Evolutionary conservation across 2,797 vertebrate species (phyloP).

Genomic region (Pseudomugil gertrudae): DNA sequence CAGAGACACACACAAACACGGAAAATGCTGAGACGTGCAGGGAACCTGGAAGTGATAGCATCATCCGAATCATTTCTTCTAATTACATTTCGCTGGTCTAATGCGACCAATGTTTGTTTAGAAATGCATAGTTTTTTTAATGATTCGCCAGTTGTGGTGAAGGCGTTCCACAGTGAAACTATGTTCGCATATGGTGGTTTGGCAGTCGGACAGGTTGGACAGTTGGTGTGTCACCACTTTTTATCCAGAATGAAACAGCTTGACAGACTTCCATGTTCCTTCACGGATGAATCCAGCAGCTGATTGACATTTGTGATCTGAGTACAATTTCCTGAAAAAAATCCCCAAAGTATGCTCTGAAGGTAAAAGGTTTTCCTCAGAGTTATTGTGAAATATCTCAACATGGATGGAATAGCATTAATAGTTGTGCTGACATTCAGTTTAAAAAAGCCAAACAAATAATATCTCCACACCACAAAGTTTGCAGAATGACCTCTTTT

Average conservation of each 20-base stretch:
- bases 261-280: neutral
- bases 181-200: neutral
- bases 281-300: neutral
- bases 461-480: neutral
- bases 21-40: neutral
- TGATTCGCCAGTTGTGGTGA: neutral
- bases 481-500: neutral
- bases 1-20: neutral
- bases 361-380: neutral
- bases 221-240: neutral
- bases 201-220: neutral
- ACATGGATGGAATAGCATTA: neutral
- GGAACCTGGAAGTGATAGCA: neutral
- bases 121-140: neutral
- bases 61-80: neutral
- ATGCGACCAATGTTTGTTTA: slow-evolving; percentile 1
- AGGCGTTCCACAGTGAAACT: neutral
- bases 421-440: neutral
- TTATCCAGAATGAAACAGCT: neutral
- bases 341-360: neutral
- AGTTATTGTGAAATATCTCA: neutral
- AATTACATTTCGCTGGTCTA: neutral
- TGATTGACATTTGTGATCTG: neutral
- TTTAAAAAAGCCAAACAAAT: neutral
- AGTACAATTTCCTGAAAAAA: neutral